A percentile compares a stretch with the other conserved stretches of the same genome.
phyloP scores from a whole-genome alignment of 2,113 vertebrate species.

The Rhea pennata region DNA sequence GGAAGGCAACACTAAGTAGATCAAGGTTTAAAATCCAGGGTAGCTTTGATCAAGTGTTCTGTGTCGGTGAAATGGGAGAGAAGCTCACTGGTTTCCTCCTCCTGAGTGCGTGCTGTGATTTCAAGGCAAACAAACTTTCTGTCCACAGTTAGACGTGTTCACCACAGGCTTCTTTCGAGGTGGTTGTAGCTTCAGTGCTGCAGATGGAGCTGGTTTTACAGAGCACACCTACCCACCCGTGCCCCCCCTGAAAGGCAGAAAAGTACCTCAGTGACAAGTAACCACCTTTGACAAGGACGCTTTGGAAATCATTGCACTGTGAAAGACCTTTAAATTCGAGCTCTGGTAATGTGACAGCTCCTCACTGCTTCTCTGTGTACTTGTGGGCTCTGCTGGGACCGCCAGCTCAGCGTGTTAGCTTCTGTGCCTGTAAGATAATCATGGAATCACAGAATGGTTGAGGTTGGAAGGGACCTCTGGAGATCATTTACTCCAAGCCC shows the following conservation, averaged over 20 bases:
- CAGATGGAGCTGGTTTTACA: neutral
- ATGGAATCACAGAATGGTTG: no score
- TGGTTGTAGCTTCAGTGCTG: neutral
- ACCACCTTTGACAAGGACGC: neutral
- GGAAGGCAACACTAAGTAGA: slow-evolving; percentile 17
- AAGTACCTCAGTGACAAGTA: neutral
- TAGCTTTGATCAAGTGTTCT: neutral
- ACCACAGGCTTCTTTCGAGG: neutral
- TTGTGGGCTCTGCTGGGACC: neutral
- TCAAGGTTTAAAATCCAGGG: slow-evolving; percentile 43
- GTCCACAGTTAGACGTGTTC: neutral
- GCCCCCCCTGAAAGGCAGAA: neutral
- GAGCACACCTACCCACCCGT: rapidly evolving
- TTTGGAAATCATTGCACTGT: neutral
- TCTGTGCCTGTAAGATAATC: neutral
- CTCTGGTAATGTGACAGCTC: neutral
- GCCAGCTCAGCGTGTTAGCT: neutral
- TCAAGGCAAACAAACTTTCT: neutral
- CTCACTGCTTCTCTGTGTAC: neutral
- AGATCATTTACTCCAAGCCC: no score
- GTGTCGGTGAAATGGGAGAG: neutral
- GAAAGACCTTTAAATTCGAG: neutral
- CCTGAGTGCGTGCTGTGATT: neutral
- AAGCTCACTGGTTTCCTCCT: neutral
- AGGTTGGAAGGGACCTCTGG: no score